Conservation (phyloP, 2,888 invertebrate genomes). For the Epsilonema sp. region DNA sequence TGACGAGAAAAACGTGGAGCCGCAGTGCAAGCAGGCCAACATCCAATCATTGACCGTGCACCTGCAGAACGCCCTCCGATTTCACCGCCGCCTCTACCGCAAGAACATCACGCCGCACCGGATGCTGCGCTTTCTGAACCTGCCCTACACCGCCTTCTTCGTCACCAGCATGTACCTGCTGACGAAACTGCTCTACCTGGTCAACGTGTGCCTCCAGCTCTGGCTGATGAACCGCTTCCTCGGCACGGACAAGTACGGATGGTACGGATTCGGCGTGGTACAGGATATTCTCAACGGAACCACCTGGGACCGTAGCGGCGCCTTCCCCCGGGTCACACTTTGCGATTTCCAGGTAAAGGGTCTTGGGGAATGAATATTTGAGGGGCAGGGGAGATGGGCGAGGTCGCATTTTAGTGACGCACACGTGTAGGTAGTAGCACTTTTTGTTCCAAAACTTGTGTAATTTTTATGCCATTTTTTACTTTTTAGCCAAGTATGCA, state of each 20-base stretch:
- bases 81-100: constrained; percentile 6
- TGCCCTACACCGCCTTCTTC: constrained; percentile 6
- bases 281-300: constrained; percentile 18
- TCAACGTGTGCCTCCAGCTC: constrained; percentile 5
- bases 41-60: constrained; percentile 7
- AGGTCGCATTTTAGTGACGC: no score
- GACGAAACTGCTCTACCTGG: constrained; percentile 7
- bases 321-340: constrained; percentile 19
- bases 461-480: no score
- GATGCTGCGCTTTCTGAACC: not conserved
- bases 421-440: no score
- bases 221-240: constrained; percentile 14
- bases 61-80: constrained; percentile 7
- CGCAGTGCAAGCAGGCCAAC: constrained; percentile 2
- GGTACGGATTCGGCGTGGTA: constrained; percentile 24
- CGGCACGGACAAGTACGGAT: constrained; percentile 18
- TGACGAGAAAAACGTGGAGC: constrained; percentile 7
- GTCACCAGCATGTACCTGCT: constrained; percentile 7
- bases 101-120: constrained; percentile 4
- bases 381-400: not conserved
- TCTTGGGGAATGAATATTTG: not conserved
- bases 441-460: no score
- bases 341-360: constrained; percentile 22
- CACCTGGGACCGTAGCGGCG: constrained; percentile 21
- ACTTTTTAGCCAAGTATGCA: no score